These are phyloP conservation scores for Typhlichthys eigenmanni DNA, from an alignment of 2,797 vertebrate species.

Conservation along the genomic window DNA sequence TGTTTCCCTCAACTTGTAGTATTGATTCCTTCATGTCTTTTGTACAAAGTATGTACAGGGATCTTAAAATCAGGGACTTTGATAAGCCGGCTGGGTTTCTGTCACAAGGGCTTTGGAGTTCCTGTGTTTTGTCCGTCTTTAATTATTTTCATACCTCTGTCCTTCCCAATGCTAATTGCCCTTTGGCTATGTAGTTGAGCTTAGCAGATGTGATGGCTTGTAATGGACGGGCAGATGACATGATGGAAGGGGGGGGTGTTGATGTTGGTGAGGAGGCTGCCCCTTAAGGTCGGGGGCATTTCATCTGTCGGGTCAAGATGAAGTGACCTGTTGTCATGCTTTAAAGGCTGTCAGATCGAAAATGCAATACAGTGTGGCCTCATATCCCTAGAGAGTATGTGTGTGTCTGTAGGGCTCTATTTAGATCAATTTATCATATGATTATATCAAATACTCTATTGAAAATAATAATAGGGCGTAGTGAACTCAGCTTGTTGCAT, in stretches of 20 bases:
- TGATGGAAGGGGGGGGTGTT: too few relatives aligned
- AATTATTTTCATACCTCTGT: constrained; percentile 41
- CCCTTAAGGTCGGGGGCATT: constrained; percentile 63
- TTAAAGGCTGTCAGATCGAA: constrained; percentile 25
- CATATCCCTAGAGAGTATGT: constrained; percentile 13
- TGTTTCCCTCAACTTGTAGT: constrained; percentile 80
- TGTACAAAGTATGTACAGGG: constrained; percentile 65
- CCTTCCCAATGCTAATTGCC: constrained; percentile 28
- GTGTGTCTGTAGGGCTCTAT: too few relatives aligned
- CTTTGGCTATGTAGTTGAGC: constrained; percentile 7
- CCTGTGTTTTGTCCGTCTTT: constrained; percentile 18
- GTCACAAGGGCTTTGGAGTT: constrained; percentile 40
- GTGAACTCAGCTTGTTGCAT: too few relatives aligned
- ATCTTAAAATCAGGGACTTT: constrained; percentile 65
- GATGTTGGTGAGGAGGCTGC: constrained; percentile 15
- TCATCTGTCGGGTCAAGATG: constrained; percentile 54
- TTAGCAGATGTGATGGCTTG: constrained; percentile 16
- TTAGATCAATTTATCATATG: too few relatives aligned
- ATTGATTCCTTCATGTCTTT: constrained; percentile 82
- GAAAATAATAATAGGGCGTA: too few relatives aligned
- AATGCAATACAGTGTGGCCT: constrained; percentile 29
- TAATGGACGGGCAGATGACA: constrained; percentile 34
- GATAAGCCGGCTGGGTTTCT: constrained; percentile 35
- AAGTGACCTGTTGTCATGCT: constrained; percentile 48
- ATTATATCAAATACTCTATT: too few relatives aligned